Conservation (phyloP, 2,113 vertebrate genomes). For the Micronycteris hirsuta region DNA sequence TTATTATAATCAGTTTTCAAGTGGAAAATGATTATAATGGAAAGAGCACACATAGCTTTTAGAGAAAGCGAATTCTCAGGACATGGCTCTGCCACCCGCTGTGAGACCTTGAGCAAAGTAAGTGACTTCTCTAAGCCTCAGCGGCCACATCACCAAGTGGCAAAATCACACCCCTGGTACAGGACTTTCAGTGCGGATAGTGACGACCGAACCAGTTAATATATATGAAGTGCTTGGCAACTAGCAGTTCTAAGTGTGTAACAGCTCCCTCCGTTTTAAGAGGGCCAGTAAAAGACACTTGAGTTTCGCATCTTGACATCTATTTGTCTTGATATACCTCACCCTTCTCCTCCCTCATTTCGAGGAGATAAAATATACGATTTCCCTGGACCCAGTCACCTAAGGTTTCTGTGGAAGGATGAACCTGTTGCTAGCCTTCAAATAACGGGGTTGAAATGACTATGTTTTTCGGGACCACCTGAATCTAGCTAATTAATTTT, state of each 20-base stretch:
- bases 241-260: accelerated
- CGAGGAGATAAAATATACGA: background rate
- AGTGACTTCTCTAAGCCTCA: background rate
- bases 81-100: background rate
- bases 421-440: background rate
- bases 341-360: background rate
- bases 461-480: background rate
- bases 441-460: background rate
- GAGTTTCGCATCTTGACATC: background rate
- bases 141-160: background rate
- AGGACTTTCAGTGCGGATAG: background rate
- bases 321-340: background rate
- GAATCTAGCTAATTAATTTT: background rate
- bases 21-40: background rate
- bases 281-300: background rate
- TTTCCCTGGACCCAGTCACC: background rate
- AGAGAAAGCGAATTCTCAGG: background rate
- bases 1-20: background rate
- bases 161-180: background rate
- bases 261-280: background rate
- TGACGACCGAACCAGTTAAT: background rate
- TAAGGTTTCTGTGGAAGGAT: background rate
- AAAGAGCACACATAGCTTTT: background rate
- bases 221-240: background rate
- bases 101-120: background rate